Base-by-base conservation (phyloP, 1,140 invertebrate genomes). In the Hylyphantes graminicola region DNA sequence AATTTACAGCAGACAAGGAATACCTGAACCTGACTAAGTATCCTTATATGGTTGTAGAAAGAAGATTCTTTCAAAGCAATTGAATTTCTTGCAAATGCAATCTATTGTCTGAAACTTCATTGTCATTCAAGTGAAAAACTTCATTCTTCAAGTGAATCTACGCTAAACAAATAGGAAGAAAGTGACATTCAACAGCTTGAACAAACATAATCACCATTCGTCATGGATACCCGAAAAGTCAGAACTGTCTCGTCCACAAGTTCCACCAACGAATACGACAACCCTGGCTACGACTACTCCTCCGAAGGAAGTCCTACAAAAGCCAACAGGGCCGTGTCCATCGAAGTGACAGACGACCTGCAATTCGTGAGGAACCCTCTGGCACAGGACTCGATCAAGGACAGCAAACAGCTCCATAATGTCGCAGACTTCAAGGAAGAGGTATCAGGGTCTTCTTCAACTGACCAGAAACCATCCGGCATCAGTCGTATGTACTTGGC, bases 401-500 rank as follows among this genome's bases (percentile, higher is more conserved):
- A 50, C n/a, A 51, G 11, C 2, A 81, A 35, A 51, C 11, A 19
- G 53, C 50, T 81, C 9, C 53, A 73, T 4, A 68, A 73, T 73
- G 68, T 81, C 51, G 57, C 55, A 10, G 17, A 53, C 21, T 73
- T 67, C 21, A 13, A 15, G 7, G 4, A 35, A 17, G 54, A 74
- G 7, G n/a, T 15, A 15, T 7, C 55, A 12, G 53, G 59, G 12
- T 53, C n/a, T 12, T 48, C 15, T 51, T 48, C n/a, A 13, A 17
- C 10, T 2, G 59, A 50, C 5, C 53, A 13, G 8, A 67, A n/a
- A 65, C 50, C 48, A 0, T 5, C 10, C 7, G 19, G 65, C 12
- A 51, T 82, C 17, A 11, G 77, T 10, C 80, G 81, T 54, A 85
- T 85, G 85, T 85, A 76, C 64, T 10, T 85, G 21, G 72, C 70